Conservation (phyloP, 1,140 invertebrate genomes). For the Trichonephila inaurata region DNA sequence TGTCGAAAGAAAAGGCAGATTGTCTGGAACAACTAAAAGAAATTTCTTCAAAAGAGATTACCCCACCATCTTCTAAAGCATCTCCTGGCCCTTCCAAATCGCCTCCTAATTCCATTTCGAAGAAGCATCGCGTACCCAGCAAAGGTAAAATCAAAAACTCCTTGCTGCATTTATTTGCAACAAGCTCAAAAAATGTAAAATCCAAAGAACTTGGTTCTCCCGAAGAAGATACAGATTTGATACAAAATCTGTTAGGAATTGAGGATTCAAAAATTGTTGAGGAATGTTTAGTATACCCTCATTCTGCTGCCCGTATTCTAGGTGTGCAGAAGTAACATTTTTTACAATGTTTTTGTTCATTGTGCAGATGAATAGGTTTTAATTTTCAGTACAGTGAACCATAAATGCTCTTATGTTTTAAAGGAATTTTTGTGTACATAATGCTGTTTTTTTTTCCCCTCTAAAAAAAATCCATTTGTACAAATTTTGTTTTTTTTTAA, state of each 20-base stretch:
- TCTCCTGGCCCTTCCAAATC: neutral
- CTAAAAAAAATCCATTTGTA: neutral
- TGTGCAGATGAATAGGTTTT: neutral
- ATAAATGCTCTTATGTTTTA: neutral
- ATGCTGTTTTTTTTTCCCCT: neutral
- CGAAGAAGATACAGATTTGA: conserved; percentile 85
- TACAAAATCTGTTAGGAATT: conserved; percentile 93
- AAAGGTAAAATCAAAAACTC: conserved; percentile 88
- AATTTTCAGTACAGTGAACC: neutral
- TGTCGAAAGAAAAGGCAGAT: conserved; percentile 44
- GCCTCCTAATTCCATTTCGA: neutral
- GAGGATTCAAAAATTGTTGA: conserved; percentile 92
- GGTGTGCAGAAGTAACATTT: conserved; percentile 82
- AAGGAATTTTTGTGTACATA: neutral
- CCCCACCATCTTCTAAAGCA: neutral
- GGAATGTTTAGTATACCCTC: conserved; percentile 89
- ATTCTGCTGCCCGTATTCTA: conserved; percentile 92
- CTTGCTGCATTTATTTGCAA: conserved; percentile 66
- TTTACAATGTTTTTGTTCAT: neutral
- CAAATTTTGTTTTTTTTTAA: neutral
- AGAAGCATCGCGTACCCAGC: conserved; percentile 89
- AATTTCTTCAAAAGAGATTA: neutral
- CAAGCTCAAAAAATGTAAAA: conserved; percentile 43
- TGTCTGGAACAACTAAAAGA: neutral
- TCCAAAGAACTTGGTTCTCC: conserved; percentile 64